Evolutionary conservation across 2,888 invertebrate species (phyloP).

Genomic region (Mimachlamys varia): DNA sequence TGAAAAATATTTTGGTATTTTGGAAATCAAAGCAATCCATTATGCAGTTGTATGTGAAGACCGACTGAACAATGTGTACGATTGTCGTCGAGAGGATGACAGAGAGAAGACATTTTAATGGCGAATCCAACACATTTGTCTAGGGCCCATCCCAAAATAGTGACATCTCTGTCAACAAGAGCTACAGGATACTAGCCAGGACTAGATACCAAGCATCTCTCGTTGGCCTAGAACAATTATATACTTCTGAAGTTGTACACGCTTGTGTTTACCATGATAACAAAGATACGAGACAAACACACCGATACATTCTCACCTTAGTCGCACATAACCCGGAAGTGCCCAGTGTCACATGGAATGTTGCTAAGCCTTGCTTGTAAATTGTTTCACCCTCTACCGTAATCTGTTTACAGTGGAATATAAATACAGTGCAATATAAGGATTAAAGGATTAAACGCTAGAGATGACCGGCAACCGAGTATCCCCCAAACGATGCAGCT

Average conservation of each 20-base stretch:
- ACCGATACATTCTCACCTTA: slow-evolving; percentile 29
- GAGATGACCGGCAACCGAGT: slow-evolving; percentile 40
- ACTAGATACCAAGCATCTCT: slow-evolving; percentile 38
- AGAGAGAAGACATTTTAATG: slow-evolving; percentile 29
- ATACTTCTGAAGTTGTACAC: slow-evolving; percentile 34
- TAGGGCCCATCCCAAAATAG: slow-evolving; percentile 41
- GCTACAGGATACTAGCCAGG: slow-evolving; percentile 37
- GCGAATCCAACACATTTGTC: slow-evolving; percentile 3
- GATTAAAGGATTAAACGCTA: slow-evolving; percentile 46
- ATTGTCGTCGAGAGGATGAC: not conserved
- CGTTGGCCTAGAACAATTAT: slow-evolving; percentile 12
- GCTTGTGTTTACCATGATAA: slow-evolving; percentile 34
- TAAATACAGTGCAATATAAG: slow-evolving; percentile 46
- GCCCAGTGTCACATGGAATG: slow-evolving; percentile 39
- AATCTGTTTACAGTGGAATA: slow-evolving; percentile 45
- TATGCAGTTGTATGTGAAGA: not conserved
- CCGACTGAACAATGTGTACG: not conserved
- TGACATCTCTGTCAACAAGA: slow-evolving; percentile 47
- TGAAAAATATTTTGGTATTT: not conserved
- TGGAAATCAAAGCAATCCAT: not conserved
- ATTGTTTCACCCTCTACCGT: slow-evolving; percentile 42
- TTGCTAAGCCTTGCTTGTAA: slow-evolving; percentile 37
- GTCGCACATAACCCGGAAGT: slow-evolving; percentile 41
- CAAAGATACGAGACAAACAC: slow-evolving; percentile 31
- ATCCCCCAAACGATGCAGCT: slow-evolving; percentile 12